Percentiles rank a stretch among this genome's conserved stretches.
Evolutionary conservation across 2,113 vertebrate species (phyloP).

Genomic region (Atherinomorus stipes): DNA sequence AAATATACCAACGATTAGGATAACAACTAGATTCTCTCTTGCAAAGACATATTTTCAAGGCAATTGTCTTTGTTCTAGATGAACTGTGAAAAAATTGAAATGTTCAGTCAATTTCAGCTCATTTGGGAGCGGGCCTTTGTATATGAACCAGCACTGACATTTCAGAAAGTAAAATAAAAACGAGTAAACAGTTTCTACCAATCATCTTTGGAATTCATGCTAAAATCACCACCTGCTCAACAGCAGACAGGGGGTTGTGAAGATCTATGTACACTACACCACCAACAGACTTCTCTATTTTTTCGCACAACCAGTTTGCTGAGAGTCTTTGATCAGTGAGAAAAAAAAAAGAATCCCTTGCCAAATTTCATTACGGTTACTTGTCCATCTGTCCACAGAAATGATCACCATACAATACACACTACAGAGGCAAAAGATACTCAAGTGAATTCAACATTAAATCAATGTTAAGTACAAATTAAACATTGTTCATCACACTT

Average conservation of each 20-base stretch:
- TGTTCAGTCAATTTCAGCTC: conserved; percentile 75
- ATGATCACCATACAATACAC: conserved; percentile 80
- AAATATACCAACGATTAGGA: conserved; percentile 97
- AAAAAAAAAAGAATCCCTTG: conserved; percentile 44
- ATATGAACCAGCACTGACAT: conserved; percentile 79
- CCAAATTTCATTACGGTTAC: conserved; percentile 72
- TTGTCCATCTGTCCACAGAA: conserved; percentile 81
- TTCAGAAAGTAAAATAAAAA: conserved; percentile 70
- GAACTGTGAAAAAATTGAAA: conserved; percentile 78
- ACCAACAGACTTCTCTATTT: conserved; percentile 74
- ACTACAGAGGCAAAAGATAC: conserved; percentile 83
- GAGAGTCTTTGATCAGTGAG: conserved; percentile 70
- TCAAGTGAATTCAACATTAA: conserved; percentile 81
- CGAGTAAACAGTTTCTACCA: conserved; percentile 84
- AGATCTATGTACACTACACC: conserved; percentile 85
- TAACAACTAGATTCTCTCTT: conserved; percentile 86
- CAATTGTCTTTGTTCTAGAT: conserved; percentile 84
- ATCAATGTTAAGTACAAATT: conserved; percentile 82
- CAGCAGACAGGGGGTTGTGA: conserved; percentile 74
- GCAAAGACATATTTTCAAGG: conserved; percentile 86
- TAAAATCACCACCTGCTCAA: conserved; percentile 77
- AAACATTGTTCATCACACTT: conserved; percentile 76
- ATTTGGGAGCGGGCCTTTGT: conserved; percentile 68
- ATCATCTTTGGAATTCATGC: conserved; percentile 88
- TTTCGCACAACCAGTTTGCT: conserved; percentile 76